Conservation (phyloP, 2,797 vertebrate species). For the Varecia variegata region DNA sequence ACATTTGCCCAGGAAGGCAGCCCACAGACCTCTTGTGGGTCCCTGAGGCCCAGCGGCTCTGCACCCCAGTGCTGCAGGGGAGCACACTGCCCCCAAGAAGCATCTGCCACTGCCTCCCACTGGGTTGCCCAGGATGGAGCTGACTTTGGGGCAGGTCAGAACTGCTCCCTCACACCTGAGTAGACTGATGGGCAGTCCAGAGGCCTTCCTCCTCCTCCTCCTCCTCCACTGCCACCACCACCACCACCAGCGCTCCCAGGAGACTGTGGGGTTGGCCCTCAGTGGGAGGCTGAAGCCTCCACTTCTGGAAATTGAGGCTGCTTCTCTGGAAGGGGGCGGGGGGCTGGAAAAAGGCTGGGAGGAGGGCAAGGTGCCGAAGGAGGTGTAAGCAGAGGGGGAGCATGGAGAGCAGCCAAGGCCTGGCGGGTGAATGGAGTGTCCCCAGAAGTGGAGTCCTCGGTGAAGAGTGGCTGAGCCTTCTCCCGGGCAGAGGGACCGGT, state of each 20-base stretch:
- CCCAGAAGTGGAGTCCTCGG: background rate
- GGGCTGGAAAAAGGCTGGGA: background rate
- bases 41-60: background rate
- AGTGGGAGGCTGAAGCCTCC: background rate
- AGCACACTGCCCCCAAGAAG: background rate
- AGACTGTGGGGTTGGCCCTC: background rate
- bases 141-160: background rate
- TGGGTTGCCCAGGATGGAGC: background rate
- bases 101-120: background rate
- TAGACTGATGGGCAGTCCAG: background rate
- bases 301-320: slow-evolving; percentile 32
- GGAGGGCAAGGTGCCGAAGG: background rate
- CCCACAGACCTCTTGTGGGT: background rate
- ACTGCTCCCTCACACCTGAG: slow-evolving; percentile 26
- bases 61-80: background rate
- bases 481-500: background rate
- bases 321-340: background rate
- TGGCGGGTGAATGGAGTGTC: background rate
- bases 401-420: slow-evolving; percentile 38
- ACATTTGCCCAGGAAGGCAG: slow-evolving; percentile 7
- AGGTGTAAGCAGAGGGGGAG: slow-evolving; percentile 38
- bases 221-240: background rate
- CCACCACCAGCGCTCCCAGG: background rate
- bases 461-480: slow-evolving; percentile 53
- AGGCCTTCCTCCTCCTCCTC: too few species aligned